Base-by-base conservation (phyloP, 2,113 vertebrate species). In the Chaetops frenatus region DNA sequence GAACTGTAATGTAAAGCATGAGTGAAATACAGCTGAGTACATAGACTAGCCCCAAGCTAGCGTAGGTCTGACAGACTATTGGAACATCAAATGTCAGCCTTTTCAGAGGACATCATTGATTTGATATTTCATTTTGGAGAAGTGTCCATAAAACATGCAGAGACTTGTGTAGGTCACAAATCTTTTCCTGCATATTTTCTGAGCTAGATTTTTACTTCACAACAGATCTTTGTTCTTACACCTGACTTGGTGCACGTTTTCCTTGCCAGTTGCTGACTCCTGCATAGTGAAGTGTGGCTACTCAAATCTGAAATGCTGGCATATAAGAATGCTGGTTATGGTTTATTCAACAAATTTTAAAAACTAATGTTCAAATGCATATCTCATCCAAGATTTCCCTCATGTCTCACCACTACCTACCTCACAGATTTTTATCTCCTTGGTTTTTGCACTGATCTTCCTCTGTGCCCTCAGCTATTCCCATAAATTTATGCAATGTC, bases 351-450 rank as follows among this genome's bases (percentile, higher is more conserved):
- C 36, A 56, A 18, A 31, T 54, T 90, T 72, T 2, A 69, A 91
- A 90, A 57, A 15, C 6, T 7, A 62, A 50, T 65, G 62, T 81
- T 82, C 23, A 58, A 65, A 90, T 24, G 27, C 16, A n/a, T 89
- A 73, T 70, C 24, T 44, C 42, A 28, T 54, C 78, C 88, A 65
- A 93, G 33, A 80, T 70, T 91, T 93, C 35, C 40, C 35, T 92
- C 33, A 38, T 45, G 58, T 48, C 38, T 86, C 88, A 65, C 84
- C 28, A 60, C 74, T 86, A 47, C 70, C 74, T 88, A 62, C 74
- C 73, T 92, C 87, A 93, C 50, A 72, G 81, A 89, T 87, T 64
- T 81, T 94, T 79, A 79, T 91, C 73, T 86, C 36, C 54, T 72
- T 1, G 0, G 25, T 40, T 67, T 90, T 82, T 60, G 48, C 73